phyloP scores from a whole-genome alignment of 2,888 invertebrate genomes.

The Formica aserva region DNA sequence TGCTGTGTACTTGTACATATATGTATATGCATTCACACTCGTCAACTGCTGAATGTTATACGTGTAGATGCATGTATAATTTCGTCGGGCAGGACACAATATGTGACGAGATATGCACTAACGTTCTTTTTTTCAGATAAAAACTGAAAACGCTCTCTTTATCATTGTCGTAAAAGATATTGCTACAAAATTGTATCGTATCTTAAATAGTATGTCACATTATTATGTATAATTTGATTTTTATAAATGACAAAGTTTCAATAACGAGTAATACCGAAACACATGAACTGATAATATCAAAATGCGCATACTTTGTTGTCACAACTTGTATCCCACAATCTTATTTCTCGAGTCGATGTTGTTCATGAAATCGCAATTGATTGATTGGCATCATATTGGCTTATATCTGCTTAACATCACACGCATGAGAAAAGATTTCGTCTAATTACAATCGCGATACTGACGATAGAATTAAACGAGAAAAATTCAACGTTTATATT shows the following conservation, averaged over 20 bases:
- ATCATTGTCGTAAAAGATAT: conserved; percentile 21
- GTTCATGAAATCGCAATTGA: conserved; percentile 52
- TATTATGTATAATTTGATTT: conserved; percentile 43
- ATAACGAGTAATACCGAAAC: conserved; percentile 7
- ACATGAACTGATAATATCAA: conserved; percentile 2
- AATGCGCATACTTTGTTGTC: not conserved
- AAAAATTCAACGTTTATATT: not conserved
- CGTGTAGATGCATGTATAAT: conserved; percentile 26
- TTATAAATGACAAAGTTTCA: conserved; percentile 10
- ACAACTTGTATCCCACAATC: conserved; percentile 25
- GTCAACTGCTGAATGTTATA: conserved; percentile 9
- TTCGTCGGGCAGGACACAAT: conserved; percentile 25
- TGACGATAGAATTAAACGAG: not conserved
- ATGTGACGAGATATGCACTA: conserved; percentile 29
- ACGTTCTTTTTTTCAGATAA: not conserved
- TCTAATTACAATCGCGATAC: not conserved
- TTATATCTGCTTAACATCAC: conserved; percentile 35
- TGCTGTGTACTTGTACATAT: conserved; percentile 3
- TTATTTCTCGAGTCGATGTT: conserved; percentile 21
- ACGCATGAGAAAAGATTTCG: conserved; percentile 16
- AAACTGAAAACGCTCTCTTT: conserved; percentile 15
- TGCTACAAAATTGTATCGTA: conserved; percentile 31
- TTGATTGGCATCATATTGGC: conserved; percentile 52
- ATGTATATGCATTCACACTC: conserved; percentile 16
- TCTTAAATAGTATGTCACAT: conserved; percentile 28